phyloP scores from a whole-genome alignment of 2,797 vertebrate genomes.

The Gephyroberyx darwinii region DNA sequence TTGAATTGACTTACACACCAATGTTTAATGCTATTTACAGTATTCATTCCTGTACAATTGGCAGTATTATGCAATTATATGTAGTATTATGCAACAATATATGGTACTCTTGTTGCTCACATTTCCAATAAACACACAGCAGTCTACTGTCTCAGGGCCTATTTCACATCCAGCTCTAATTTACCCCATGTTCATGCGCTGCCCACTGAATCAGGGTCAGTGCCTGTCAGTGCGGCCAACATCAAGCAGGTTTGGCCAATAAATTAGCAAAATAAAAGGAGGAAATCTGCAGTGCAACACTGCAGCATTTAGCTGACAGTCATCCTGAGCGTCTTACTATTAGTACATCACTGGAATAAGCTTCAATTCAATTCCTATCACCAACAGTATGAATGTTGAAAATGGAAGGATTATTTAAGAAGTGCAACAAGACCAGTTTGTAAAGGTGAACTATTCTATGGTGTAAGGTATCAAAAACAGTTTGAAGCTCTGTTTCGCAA shows the following conservation, averaged over 20 bases:
- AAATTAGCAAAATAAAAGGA: constrained; percentile 21
- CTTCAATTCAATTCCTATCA: too few species aligned
- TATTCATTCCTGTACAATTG: constrained; percentile 6
- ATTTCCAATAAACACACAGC: constrained; percentile 42
- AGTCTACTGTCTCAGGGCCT: constrained; percentile 65
- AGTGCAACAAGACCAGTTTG: too few species aligned
- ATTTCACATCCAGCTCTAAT: constrained; percentile 64
- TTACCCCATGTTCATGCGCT: constrained; percentile 68
- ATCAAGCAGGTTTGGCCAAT: constrained; percentile 44
- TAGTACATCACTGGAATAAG: background rate
- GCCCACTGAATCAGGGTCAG: constrained; percentile 65
- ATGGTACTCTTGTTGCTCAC: constrained; percentile 27
- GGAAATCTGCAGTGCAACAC: constrained; percentile 21
- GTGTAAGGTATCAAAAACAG: too few species aligned
- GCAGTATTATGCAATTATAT: background rate
- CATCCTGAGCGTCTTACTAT: background rate
- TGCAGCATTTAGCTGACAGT: background rate
- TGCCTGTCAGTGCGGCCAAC: constrained; percentile 46
- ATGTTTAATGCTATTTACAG: background rate
- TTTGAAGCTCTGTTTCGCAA: too few species aligned
- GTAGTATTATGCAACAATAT: too few species aligned
- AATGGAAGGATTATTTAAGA: too few species aligned
- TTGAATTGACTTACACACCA: background rate
- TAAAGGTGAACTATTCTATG: too few species aligned
- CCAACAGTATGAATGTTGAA: too few species aligned